Evolutionary conservation across 2,113 vertebrate genomes (phyloP), one percentile per base, ranked within the genome.

Genomic region (Marmota flaviventris): DNA sequence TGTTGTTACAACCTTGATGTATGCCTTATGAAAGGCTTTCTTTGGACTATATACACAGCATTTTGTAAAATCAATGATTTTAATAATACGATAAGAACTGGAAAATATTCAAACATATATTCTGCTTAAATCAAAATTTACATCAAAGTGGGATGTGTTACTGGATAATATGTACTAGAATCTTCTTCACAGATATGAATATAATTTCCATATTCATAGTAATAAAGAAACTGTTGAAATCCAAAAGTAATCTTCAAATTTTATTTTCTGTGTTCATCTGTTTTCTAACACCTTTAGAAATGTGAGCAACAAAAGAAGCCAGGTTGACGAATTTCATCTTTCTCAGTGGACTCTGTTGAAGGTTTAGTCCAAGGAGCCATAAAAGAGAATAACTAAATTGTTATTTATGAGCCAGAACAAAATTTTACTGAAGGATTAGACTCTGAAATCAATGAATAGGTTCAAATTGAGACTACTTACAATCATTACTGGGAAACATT

Each of bases 31-130:
- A 75, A 92, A 88, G 34, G 65, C 17, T 84, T 94, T 95, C 84
- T 97, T 95, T 97, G 34, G 91, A 51, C 4, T 91, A 1, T 86
- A n/a, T 84, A 18, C n/a, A 85, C 67, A 96, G 20, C 1, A 77
- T 72, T 89, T 16, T 82, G 24, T 53, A 18, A 96, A 94, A 96
- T 78, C 69, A 97, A 29, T 78, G 8, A 56, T 96, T 93, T 85
- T 61, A 97, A 83, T 97, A 56, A 9, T 86, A 4, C 67, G 48
- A 83, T 69, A 79, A 53, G n/a, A 94, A 37, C 76, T 91, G 11
- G 25, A 73, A 42, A 92, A 42, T 58, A 75, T 81, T 14, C 75
- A 73, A 22, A 11, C 29, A 56, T 12, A 72, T 90, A 75, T 73
- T 88, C 37, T 69, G 48, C 37, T 18, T 88, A 88, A 93, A 29